A percentile compares a stretch with the other conserved stretches of the same genome.
These are phyloP conservation scores for Acomys russatus DNA, from an alignment of 2,797 vertebrate species.

Conservation along the genomic window DNA sequence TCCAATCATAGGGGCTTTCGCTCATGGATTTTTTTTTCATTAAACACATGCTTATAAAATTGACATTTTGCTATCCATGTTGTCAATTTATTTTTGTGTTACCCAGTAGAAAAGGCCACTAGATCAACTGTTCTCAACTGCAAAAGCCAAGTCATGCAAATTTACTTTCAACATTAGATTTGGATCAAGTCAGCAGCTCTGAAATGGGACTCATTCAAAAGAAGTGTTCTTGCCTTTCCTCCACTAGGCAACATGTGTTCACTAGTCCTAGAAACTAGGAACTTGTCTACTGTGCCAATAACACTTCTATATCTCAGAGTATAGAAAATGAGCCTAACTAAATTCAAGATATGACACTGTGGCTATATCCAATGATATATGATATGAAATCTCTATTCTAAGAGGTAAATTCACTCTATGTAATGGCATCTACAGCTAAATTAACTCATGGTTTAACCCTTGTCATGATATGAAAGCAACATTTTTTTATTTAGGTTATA, in stretches of 20 bases:
- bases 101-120: background rate
- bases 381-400: background rate
- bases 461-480: background rate
- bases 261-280: background rate
- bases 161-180: background rate
- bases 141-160: background rate
- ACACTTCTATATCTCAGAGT: background rate
- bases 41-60: constrained; percentile 1
- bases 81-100: background rate
- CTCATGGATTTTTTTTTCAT: background rate
- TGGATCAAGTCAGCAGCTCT: background rate
- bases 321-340: background rate
- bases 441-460: background rate
- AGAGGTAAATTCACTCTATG: background rate
- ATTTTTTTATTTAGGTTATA: background rate
- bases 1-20: background rate
- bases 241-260: background rate
- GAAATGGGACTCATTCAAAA: background rate
- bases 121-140: background rate
- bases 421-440: background rate
- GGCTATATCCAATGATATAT: background rate
- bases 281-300: background rate
- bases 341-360: background rate
- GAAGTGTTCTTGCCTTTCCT: background rate
- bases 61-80: background rate